Evolutionary conservation across 2,113 vertebrate species (phyloP), one percentile per base, ranked within the genome.

Genomic region (Poecilia latipinna): DNA sequence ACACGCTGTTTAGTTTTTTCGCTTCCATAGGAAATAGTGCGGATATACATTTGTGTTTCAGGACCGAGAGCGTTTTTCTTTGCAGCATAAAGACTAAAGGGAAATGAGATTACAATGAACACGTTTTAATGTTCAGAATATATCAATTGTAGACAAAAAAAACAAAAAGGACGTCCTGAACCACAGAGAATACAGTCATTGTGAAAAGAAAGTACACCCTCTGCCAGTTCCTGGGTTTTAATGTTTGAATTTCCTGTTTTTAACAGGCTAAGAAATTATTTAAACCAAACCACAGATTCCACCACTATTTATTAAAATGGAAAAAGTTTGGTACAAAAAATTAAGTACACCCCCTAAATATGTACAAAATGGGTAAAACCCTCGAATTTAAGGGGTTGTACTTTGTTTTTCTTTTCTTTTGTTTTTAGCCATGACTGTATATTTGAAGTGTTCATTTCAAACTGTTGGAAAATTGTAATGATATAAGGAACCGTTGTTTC

Each of bases 51-150:
- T 7, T 75, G 75, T 83, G 85, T 86, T 93, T 89, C 88, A 84
- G 86, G 89, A 88, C 80, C 73, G 77, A 83, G 84, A 82, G 79
- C 82, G 51, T 72, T 69, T 90, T 89, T 89, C 80, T 93, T 90
- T 92, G 92, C 95, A 81, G 84, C 88, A 89, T 94, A 87, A 87
- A 76, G 84, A 85, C 84, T 91, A 91, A 94, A 90, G 93, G 78
- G 77, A 91, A 88, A 75, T 78, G 8, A 75, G 80, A 90, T 72
- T 79, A 71, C 88, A 85, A 87, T 92, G 91, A 93, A 94, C 93
- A 93, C 90, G 92, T 93, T 94, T 92, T 94, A 94, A 91, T 94
- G 93, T 94, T 94, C 93, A 89, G 70, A 82, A 79, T 57, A 82
- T 82, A 81, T 32, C 78, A 86, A 86, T 85, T 91, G 74, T 83